Conservation (phyloP, 2,113 vertebrate genomes). For the Bagarius yarrelli region DNA sequence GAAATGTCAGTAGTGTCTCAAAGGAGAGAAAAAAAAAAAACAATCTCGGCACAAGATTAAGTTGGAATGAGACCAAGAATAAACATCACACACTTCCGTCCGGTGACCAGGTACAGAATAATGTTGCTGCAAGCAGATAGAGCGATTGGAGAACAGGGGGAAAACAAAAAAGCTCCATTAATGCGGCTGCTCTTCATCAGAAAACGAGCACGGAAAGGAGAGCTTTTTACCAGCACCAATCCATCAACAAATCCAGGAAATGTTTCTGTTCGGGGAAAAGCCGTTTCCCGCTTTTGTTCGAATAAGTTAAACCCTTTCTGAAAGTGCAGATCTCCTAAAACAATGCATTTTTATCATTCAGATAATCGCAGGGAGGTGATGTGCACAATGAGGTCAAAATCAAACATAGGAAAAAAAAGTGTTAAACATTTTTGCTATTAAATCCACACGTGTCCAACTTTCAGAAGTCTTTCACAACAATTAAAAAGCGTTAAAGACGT, state of each 20-base stretch:
- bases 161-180: constrained; percentile 38
- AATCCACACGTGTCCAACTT: constrained; percentile 32
- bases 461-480: constrained; percentile 36
- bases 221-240: constrained; percentile 53
- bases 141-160: constrained; percentile 3
- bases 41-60: constrained; percentile 32
- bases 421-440: constrained; percentile 51
- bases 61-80: constrained; percentile 45
- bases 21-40: constrained; percentile 24
- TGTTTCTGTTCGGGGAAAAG: neutral
- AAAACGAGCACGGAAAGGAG: constrained; percentile 48
- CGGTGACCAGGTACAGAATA: neutral
- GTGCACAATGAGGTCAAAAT: constrained; percentile 68
- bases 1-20: constrained; percentile 50
- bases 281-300: constrained; percentile 32
- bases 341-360: constrained; percentile 31
- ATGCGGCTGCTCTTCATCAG: constrained; percentile 53
- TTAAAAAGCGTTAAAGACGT: constrained; percentile 2
- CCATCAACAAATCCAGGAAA: constrained; percentile 52
- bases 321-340: constrained; percentile 60
- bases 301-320: constrained; percentile 59
- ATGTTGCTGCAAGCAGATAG: constrained; percentile 3
- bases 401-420: neutral
- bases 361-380: constrained; percentile 37
- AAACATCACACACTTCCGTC: constrained; percentile 8